Percentiles rank a stretch among this genome's conserved stretches.
Conservation (phyloP, 2,888 invertebrate genomes). For the Micropterix aruncella region DNA sequence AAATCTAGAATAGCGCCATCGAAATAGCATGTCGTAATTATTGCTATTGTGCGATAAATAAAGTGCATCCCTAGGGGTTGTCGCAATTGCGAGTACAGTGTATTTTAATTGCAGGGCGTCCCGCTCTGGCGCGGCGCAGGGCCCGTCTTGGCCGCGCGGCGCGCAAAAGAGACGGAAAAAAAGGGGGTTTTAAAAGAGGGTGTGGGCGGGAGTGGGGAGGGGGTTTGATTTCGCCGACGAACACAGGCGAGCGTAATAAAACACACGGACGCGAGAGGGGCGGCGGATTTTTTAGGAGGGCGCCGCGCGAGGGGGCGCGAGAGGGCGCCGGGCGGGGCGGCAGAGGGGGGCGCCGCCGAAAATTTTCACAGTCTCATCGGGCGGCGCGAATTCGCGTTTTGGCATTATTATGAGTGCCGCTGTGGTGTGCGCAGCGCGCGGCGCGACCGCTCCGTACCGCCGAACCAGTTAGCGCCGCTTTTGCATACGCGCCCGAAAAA, state of each 20-base stretch:
- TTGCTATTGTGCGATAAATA: too few relatives aligned
- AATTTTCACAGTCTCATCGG: neutral
- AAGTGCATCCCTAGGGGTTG: too few relatives aligned
- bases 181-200: neutral
- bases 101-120: neutral
- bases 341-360: neutral
- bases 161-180: neutral
- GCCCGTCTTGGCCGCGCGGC: neutral
- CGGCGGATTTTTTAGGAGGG: neutral
- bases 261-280: neutral
- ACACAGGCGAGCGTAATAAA: neutral
- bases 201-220: neutral
- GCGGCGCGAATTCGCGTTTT: neutral
- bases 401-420: neutral
- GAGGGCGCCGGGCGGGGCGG: neutral
- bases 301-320: neutral
- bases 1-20: too few relatives aligned
- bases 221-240: neutral
- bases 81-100: neutral
- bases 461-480: neutral
- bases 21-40: too few relatives aligned
- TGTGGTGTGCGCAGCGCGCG: neutral
- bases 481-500: too few relatives aligned
- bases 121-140: neutral
- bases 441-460: neutral